phyloP scores from a whole-genome alignment of 2,888 invertebrate genomes.

The Folsomia manolachei region DNA sequence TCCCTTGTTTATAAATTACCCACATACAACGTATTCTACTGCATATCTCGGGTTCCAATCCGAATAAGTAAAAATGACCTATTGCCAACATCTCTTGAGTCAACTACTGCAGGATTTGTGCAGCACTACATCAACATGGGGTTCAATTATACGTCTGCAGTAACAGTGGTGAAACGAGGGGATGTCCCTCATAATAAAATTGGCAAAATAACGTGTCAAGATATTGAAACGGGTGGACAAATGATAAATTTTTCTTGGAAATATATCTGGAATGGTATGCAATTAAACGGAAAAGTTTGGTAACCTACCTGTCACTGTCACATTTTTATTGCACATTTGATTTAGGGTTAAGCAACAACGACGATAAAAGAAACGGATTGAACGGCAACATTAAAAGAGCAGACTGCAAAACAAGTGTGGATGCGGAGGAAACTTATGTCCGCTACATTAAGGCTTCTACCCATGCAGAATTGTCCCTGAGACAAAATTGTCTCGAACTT shows the following conservation, averaged over 20 bases:
- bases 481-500: constrained; percentile 9
- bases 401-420: neutral
- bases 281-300: neutral
- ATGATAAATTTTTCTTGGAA: neutral
- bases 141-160: neutral
- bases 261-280: neutral
- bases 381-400: neutral
- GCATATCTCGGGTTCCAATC: neutral
- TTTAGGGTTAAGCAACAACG: neutral
- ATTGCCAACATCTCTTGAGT: neutral
- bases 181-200: neutral
- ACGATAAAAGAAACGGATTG: neutral
- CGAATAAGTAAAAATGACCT: neutral
- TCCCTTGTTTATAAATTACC: neutral
- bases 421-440: neutral
- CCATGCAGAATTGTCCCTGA: constrained; percentile 10
- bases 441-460: neutral
- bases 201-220: neutral
- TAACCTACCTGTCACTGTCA: neutral
- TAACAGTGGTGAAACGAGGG: neutral
- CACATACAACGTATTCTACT: neutral
- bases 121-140: neutral
- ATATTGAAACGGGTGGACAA: neutral
- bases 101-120: neutral
- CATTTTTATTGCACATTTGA: no score